Evolutionary conservation across 1,140 invertebrate genomes (phyloP), one percentile per base, ranked within the genome.

Genomic region (Ceratosolen solmsi): DNA sequence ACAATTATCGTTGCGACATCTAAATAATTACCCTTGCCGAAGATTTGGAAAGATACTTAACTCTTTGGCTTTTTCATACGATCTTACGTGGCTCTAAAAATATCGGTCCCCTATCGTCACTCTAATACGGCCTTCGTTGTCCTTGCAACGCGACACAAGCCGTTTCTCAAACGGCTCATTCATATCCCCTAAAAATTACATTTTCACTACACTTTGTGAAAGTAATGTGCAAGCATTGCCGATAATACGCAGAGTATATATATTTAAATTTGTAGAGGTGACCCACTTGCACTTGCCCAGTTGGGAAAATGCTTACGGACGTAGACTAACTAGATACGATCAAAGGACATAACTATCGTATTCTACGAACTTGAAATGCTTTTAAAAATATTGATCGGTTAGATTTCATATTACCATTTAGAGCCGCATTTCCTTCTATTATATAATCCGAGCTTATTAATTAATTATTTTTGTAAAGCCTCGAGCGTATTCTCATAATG

Each of bases 211-310:
- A 3, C n/a, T 68, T 11, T 1, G 20, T 11, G 3, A n/a, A n/a
- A 68, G 3, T 22, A 68, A 38, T 38, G 1, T 38, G 2, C 7
- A 20, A 8, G 63, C 38, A 36, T 38, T 68, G 22, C 22, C 33
- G 36, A 1, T 68, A 30, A 2, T 7, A 15, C 9, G 51, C 11
- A n/a, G 33, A 65, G 63, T 68, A 33, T 38, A n/a, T 9, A 9
- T n/a, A 8, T 68, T 60, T 22, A 68, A 68, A n/a, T 68, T 68
- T 68, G 33, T 68, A 68, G 30, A 65, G n/a, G 63, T 68, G 63
- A 68, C 63, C 63, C 63, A 68, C 63, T 68, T 68, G 36, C 8
- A 68, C 20, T 54, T 68, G 63, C 63, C 36, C 17, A 38, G 17
- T 68, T 68, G 38, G 63, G 20, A 68, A 68, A 68, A 68, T 68